Percentiles rank a stretch among this genome's conserved stretches.
Conservation (phyloP, 2,797 vertebrate genomes). For the Apogon talboti region DNA sequence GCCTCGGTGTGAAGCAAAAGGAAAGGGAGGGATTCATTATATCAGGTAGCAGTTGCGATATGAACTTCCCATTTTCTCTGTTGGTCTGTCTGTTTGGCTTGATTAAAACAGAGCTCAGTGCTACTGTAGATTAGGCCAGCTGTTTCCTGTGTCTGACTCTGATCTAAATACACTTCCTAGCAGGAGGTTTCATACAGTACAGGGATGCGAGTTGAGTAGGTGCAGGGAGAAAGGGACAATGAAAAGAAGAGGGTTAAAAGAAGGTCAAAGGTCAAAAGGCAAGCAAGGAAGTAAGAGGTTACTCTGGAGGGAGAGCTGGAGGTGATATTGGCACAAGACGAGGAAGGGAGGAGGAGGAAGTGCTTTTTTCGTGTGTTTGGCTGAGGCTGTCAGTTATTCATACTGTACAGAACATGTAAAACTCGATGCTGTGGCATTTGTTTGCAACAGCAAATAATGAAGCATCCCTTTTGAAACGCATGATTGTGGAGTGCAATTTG, state of each 20-base stretch:
- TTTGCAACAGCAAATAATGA: constrained; percentile 26
- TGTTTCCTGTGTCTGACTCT: constrained; percentile 79
- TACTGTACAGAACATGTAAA: constrained; percentile 6
- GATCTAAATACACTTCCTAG: constrained; percentile 74
- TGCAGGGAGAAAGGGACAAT: constrained; percentile 32
- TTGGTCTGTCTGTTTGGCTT: constrained; percentile 54
- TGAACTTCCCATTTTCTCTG: constrained; percentile 75
- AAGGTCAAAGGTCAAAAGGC: constrained; percentile 51
- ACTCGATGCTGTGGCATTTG: constrained; percentile 43
- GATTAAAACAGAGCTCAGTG: constrained; percentile 74
- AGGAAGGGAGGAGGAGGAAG: constrained; percentile 73
- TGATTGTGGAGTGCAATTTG: constrained; percentile 56
- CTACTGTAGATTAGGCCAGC: constrained; percentile 82
- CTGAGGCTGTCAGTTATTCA: constrained; percentile 28
- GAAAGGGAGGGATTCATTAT: constrained; percentile 68
- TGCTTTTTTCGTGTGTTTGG: constrained; percentile 28
- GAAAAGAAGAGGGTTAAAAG: constrained; percentile 38
- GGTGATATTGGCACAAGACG: constrained; percentile 55
- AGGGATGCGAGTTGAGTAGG: constrained; percentile 40
- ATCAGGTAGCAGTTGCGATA: constrained; percentile 69
- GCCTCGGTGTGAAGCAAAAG: constrained; percentile 55
- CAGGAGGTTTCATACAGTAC: constrained; percentile 15
- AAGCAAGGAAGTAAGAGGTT: constrained; percentile 63
- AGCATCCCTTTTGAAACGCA: constrained; percentile 46
- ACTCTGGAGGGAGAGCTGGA: constrained; percentile 38